Evolutionary conservation across 2,888 invertebrate genomes (phyloP), one percentile per base, ranked within the genome.

Genomic region (Polia nebulosa): DNA sequence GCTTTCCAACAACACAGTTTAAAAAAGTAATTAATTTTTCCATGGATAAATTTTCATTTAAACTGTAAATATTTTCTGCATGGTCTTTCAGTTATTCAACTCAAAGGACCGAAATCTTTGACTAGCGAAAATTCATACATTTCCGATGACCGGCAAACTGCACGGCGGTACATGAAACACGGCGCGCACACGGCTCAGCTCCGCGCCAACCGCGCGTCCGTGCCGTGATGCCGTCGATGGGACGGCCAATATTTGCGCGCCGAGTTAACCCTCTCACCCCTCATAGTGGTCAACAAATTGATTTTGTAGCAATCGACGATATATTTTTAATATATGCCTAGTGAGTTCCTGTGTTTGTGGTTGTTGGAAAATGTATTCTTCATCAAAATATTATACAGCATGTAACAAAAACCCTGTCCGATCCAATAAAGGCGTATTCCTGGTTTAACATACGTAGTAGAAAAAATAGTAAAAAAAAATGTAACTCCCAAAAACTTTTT

Each of bases 181-280:
- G 29, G 36, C 32, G 11, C n/a, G 45, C 9, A 58, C 58, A 55
- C 72, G 62, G 25, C 34, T 17, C 68, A 53, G 45, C 34, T 36
- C 49, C 47, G 65, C 17, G 20, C 9, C 13, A 15, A 29, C n/a
- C 56, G 60, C n/a, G n/a, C n/a, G n/a, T n/a, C n/a, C n/a, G n/a
- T n/a, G n/a, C n/a, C n/a, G n/a, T n/a, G n/a, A n/a, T 39, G 52
- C 57, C 47, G 53, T 76, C 69, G 68, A 83, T 74, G 82, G 80
- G n/a, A 45, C 41, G 20, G 56, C 63, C 72, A 83, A 83, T 80
- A 79, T 83, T 84, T 84, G 75, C 52, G 15, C 47, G 57, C 8
- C 57, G 51, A 65, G 77, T 82, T 72, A 84, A 77, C 70, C 76
- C 67, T 51, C 53, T 69, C 62, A n/a, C 66, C 45, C 56, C 39